A percentile compares a stretch with the other conserved stretches of the same genome.
phyloP scores from a whole-genome alignment of 2,797 vertebrate genomes.

The Mycteria americana region DNA sequence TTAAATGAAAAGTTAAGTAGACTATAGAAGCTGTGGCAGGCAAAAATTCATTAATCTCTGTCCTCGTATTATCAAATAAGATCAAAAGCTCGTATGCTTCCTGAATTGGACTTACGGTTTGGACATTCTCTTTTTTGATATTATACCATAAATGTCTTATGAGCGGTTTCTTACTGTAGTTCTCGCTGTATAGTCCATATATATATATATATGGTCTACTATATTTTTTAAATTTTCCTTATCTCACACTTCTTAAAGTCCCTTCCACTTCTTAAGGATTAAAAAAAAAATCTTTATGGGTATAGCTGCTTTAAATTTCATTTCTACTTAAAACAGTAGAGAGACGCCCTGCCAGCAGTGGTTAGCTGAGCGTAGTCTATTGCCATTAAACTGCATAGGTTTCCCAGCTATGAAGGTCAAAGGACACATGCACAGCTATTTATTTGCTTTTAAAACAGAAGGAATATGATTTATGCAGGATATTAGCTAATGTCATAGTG shows the following conservation, averaged over 20 bases:
- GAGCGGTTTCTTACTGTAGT: background rate
- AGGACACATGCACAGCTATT: slow-evolving; percentile 71
- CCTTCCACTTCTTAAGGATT: background rate
- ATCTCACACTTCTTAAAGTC: background rate
- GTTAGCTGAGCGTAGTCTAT: slow-evolving; percentile 2
- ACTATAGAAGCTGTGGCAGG: background rate
- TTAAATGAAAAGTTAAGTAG: background rate
- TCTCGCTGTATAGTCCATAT: background rate
- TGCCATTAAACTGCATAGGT: slow-evolving; percentile 51
- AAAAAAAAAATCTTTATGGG: background rate
- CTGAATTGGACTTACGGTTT: background rate
- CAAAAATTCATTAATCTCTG: background rate
- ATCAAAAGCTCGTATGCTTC: background rate
- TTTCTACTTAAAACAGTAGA: background rate
- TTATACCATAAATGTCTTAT: background rate
- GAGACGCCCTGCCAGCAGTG: background rate
- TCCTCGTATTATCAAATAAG: background rate
- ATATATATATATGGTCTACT: background rate
- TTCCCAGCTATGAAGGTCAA: slow-evolving; percentile 75
- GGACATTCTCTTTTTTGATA: background rate
- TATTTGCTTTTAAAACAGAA: slow-evolving; percentile 77
- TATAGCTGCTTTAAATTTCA: background rate
- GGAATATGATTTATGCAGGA: slow-evolving; percentile 78
- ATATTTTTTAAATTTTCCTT: background rate
- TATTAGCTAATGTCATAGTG: slow-evolving; percentile 71